Evolutionary conservation across 2,888 invertebrate genomes (phyloP).

Genomic region (Mythimna vitellina): DNA sequence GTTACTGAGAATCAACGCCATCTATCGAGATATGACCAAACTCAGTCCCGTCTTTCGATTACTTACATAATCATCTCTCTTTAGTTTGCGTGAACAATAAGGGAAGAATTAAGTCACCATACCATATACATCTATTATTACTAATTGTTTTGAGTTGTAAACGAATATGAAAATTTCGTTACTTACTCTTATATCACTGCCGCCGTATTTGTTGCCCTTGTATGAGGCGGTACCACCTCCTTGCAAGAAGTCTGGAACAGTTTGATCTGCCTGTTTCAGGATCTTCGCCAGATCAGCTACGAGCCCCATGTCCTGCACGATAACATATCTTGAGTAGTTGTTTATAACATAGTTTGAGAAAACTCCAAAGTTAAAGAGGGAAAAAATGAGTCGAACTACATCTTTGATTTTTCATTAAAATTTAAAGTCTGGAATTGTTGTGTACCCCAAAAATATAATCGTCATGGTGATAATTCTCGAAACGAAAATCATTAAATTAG

Average conservation of each 20-base stretch:
- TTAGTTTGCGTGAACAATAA: constrained; percentile 41
- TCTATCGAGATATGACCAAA: too few relatives aligned
- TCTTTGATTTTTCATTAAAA: too few relatives aligned
- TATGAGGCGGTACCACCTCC: constrained; percentile 87
- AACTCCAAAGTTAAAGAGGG: too few relatives aligned
- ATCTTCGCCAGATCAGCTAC: constrained; percentile 93
- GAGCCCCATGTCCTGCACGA: constrained; percentile 90
- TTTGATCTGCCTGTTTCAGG: constrained; percentile 94
- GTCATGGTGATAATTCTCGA: background rate
- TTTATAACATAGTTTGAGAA: too few relatives aligned
- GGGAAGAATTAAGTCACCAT: background rate
- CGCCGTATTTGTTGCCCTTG: constrained; percentile 92
- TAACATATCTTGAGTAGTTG: background rate
- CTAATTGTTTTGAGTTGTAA: background rate
- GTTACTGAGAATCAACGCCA: too few relatives aligned
- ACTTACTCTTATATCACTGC: constrained; percentile 93
- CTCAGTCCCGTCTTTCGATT: background rate
- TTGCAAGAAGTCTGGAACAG: constrained; percentile 94
- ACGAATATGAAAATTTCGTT: background rate
- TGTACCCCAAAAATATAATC: background rate
- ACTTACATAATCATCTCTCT: constrained; percentile 44
- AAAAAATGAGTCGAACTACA: too few relatives aligned
- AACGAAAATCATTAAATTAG: background rate
- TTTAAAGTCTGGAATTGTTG: background rate
- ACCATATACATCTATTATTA: background rate